These are phyloP conservation scores for Hyles vespertilio DNA, from an alignment of 1,140 invertebrate species.

Conservation along the genomic window DNA sequence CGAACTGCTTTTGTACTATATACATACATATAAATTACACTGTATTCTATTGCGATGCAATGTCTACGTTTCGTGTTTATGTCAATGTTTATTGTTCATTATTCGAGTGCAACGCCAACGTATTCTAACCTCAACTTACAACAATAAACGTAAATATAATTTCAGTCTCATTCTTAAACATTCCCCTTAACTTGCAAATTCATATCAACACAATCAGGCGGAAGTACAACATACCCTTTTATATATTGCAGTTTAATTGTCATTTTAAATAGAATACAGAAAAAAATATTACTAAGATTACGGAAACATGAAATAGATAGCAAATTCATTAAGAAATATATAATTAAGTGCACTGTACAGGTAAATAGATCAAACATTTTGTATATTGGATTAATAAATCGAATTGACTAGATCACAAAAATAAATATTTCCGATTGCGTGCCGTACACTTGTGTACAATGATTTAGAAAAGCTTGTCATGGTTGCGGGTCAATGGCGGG, in stretches of 20 bases:
- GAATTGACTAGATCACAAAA: conserved; percentile 48
- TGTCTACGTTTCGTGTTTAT: too few relatives aligned
- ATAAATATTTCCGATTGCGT: conserved; percentile 28
- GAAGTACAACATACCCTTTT: not conserved
- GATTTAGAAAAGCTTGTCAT: too few relatives aligned
- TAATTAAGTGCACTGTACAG: not conserved
- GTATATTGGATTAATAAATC: conserved; percentile 24
- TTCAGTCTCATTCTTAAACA: conserved; percentile 53
- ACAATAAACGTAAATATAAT: conserved; percentile 42
- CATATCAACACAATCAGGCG: conserved; percentile 9
- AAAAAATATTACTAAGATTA: too few relatives aligned
- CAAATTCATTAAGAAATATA: not conserved
- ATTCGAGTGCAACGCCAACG: too few relatives aligned
- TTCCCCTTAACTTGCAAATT: conserved; percentile 24
- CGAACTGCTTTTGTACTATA: conserved; percentile 40
- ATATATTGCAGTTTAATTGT: too few relatives aligned
- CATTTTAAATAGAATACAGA: too few relatives aligned
- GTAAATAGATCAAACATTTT: conserved; percentile 12
- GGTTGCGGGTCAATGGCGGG: too few relatives aligned
- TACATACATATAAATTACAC: conserved; percentile 8
- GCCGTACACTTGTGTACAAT: conserved; percentile 16
- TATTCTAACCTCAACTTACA: not conserved
- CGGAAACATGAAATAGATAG: too few relatives aligned
- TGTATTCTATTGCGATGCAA: too few relatives aligned
- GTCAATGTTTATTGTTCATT: too few relatives aligned